Evolutionary conservation across 2,113 vertebrate species (phyloP), one percentile per base, ranked within the genome.

Genomic region (Barbus barbus): DNA sequence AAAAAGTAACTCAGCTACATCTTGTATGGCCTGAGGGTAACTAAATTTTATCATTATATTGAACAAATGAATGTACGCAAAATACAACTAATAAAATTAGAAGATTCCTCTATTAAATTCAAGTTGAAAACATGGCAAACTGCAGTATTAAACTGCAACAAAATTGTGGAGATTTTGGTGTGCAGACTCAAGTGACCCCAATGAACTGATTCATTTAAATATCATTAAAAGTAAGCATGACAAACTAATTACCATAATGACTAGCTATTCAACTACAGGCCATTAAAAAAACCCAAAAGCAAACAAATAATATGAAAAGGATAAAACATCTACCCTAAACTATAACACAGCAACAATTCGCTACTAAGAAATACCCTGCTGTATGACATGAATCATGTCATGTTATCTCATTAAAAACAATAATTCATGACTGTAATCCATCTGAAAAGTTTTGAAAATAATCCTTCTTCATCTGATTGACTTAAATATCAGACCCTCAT

Each of bases 131-230:
- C 26, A 65, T 65, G 26, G 5, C 61, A 31, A 31, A 53, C 18
- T 8, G 18, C 48, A 18, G 16, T n/a, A n/a, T n/a, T n/a, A 8
- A 53, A 36, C 18, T 4, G 0, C 1, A 36, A 18, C 20, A 3
- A 33, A 18, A 4, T 4, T 5, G 6, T 18, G 8, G 31, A 14
- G 33, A n/a, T n/a, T 36, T n/a, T 9, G 11, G 31, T 36, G 4
- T 1, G 22, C 18, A 33, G 9, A 33, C 8, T 5, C 33, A 71
- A 69, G 20, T n/a, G 65, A 69, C 20, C 67, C 1, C 0, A 71
- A 71, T 71, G 4, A 71, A 69, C 65, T n/a, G 67, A 71, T 71
- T 38, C 9, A 71, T 71, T 71, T 38, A n/a, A 71, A n/a, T 38
- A 71, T 13, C 33, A 71, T 38, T 71, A 5, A 38, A 12, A 58